A percentile compares a stretch with the other conserved stretches of the same genome.
phyloP scores from a whole-genome alignment of 2,113 vertebrate species.

The Danionella cerebrum region DNA sequence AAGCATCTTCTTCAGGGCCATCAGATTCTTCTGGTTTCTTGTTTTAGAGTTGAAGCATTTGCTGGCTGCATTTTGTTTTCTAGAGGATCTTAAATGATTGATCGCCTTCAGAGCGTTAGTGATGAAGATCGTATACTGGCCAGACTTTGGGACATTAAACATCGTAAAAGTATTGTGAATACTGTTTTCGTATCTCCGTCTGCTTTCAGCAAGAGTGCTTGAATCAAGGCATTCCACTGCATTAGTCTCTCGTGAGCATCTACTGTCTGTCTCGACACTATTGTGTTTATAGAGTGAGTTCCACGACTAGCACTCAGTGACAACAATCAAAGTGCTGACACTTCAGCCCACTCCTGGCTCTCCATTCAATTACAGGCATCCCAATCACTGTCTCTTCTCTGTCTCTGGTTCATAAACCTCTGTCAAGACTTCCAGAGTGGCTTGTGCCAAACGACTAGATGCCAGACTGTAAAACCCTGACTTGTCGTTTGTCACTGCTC shows the following conservation, averaged over 20 bases:
- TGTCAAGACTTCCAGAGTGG: background rate
- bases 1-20: too few relatives aligned
- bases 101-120: background rate
- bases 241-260: conserved; percentile 8
- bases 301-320: conserved; percentile 7
- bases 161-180: background rate
- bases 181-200: background rate
- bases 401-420: background rate
- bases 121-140: background rate
- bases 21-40: conserved; percentile 27
- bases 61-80: background rate
- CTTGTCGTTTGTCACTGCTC: background rate
- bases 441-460: background rate
- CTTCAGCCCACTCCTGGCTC: background rate
- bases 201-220: background rate
- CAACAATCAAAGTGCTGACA: conserved; percentile 26
- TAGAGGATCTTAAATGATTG: conserved; percentile 19
- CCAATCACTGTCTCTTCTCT: background rate
- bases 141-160: background rate
- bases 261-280: background rate
- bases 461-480: background rate
- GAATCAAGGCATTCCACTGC: background rate
- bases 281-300: conserved; percentile 1
- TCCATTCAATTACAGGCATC: conserved; percentile 16
- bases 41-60: conserved; percentile 33